phyloP scores from a whole-genome alignment of 2,797 vertebrate species.

The Alcedo quadribrachys region DNA sequence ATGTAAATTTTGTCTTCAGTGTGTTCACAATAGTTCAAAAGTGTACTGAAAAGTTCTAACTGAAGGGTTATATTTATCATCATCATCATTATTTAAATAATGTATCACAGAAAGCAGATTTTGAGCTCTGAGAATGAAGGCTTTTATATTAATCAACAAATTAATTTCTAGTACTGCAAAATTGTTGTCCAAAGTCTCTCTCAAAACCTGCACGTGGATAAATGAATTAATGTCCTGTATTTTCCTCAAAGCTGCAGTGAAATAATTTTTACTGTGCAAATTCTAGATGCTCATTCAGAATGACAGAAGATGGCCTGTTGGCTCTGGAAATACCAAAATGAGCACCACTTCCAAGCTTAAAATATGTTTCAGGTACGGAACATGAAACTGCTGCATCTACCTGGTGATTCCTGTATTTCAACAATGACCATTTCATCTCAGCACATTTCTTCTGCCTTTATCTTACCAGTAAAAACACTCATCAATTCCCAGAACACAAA shows the following conservation, averaged over 20 bases:
- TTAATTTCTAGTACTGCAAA: background rate
- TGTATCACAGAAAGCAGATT: background rate
- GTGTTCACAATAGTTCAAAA: background rate
- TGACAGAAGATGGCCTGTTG: background rate
- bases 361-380: background rate
- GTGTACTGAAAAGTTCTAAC: background rate
- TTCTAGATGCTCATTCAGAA: background rate
- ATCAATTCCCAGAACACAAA: background rate
- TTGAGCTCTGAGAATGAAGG: background rate
- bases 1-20: background rate
- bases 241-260: background rate
- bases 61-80: background rate
- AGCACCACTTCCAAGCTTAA: background rate
- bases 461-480: background rate
- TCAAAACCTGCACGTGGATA: background rate
- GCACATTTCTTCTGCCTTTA: background rate
- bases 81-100: background rate
- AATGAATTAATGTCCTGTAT: background rate
- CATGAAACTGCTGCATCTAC: background rate
- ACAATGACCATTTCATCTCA: background rate
- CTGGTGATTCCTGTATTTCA: background rate
- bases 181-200: background rate
- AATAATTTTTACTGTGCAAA: background rate
- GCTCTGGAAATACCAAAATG: background rate
- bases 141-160: background rate